phyloP scores from a whole-genome alignment of 2,888 invertebrate genomes.

The Latheticus oryzae region DNA sequence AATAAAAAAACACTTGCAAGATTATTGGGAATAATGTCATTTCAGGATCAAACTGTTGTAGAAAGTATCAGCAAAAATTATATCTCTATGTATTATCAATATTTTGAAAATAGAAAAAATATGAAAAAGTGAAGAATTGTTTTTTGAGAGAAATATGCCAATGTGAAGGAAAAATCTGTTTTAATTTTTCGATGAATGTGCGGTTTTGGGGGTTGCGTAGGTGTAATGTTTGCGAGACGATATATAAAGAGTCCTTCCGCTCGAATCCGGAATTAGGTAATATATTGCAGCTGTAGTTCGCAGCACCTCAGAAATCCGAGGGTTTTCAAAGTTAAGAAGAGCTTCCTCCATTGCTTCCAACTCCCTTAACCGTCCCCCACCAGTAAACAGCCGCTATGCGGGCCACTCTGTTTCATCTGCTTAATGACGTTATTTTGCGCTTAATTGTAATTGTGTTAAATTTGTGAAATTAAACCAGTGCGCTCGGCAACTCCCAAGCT shows the following conservation, averaged over 20 bases:
- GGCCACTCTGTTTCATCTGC: constrained; percentile 53
- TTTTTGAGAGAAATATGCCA: too few species aligned
- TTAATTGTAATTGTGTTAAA: constrained; percentile 58
- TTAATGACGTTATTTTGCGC: constrained; percentile 56
- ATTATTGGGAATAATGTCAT: too few species aligned
- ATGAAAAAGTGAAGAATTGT: too few species aligned
- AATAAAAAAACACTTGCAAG: too few species aligned
- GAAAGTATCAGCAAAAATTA: too few species aligned
- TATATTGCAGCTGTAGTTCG: constrained; percentile 48
- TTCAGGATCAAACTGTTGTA: too few species aligned
- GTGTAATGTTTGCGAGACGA: constrained; percentile 30
- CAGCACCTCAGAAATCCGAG: constrained; percentile 49
- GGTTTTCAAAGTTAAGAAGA: constrained; percentile 46
- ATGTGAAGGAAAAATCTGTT: too few species aligned
- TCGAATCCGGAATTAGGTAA: constrained; percentile 52
- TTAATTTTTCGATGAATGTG: constrained; percentile 19
- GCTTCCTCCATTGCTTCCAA: too few species aligned
- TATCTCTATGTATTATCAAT: too few species aligned
- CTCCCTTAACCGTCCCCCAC: too few species aligned
- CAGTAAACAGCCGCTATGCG: constrained; percentile 52
- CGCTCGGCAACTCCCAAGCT: constrained; percentile 47
- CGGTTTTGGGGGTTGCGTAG: constrained; percentile 22
- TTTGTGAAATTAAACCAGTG: constrained; percentile 55
- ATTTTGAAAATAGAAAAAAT: too few species aligned
- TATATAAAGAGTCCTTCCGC: constrained; percentile 33